Percentiles rank a stretch among this genome's conserved stretches.
These are phyloP conservation scores for Nephrotoma guestfalica DNA, from an alignment of 2,888 invertebrate genomes.

Conservation along the genomic window DNA sequence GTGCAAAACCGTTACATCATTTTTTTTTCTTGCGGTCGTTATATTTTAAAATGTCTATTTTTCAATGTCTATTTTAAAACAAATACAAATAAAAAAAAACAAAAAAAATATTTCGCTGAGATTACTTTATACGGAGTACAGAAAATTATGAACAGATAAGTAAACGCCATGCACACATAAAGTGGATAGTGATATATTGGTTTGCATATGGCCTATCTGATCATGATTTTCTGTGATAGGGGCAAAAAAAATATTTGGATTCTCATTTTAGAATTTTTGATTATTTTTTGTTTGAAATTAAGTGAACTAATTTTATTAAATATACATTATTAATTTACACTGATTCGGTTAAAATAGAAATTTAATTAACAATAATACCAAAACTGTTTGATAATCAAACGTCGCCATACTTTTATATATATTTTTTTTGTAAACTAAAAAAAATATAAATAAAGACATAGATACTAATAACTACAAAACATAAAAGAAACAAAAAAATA, in stretches of 20 bases:
- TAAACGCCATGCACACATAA: not conserved
- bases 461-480: not conserved
- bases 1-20: not conserved
- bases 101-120: not conserved
- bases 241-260: not conserved
- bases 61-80: not conserved
- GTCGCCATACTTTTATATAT: conserved; percentile 2
- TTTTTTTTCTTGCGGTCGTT: not conserved
- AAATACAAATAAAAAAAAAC: not conserved
- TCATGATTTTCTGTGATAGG: not conserved
- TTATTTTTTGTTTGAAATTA: not conserved
- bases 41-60: not conserved
- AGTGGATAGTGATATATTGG: not conserved
- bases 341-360: not conserved
- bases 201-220: not conserved
- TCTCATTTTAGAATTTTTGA: not conserved
- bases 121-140: not conserved
- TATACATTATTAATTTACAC: not conserved
- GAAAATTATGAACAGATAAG: not conserved
- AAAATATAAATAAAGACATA: not conserved
- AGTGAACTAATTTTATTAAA: not conserved
- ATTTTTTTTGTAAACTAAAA: not conserved
- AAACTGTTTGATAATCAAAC: conserved; percentile 4
- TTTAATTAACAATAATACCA: not conserved
- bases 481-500: not conserved